Conservation (phyloP, 2,888 invertebrate species). For the Calliscelio sp. region DNA sequence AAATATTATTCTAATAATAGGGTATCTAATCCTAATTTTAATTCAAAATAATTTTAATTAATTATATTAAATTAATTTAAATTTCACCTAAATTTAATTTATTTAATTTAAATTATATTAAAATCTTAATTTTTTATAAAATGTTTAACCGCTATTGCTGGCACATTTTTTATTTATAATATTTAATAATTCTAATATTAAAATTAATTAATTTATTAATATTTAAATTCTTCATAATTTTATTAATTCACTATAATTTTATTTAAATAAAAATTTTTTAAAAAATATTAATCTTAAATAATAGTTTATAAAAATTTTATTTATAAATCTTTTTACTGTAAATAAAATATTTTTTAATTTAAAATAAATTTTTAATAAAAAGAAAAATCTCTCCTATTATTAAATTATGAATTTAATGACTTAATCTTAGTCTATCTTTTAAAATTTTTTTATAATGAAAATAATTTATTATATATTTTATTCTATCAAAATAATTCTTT, state of each 20-base stretch:
- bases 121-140: constrained; percentile 89
- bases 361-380: constrained; percentile 30
- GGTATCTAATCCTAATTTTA: constrained; percentile 86
- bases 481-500: too few species aligned
- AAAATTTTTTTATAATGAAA: constrained; percentile 81
- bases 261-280: constrained; percentile 71
- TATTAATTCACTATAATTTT: constrained; percentile 86
- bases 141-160: constrained; percentile 85
- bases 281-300: constrained; percentile 78
- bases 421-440: constrained; percentile 66
- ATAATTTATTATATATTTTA: too few species aligned
- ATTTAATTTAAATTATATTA: constrained; percentile 78
- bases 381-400: constrained; percentile 51
- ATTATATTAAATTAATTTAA: constrained; percentile 86
- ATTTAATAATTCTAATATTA: too few species aligned
- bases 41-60: constrained; percentile 64
- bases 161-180: constrained; percentile 86
- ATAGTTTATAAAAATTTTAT: constrained; percentile 75
- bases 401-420: constrained; percentile 62
- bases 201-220: constrained; percentile 87
- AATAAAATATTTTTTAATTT: constrained; percentile 5
- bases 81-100: constrained; percentile 81
- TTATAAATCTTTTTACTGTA: constrained; percentile 43
- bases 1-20: constrained; percentile 87
- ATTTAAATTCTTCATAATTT: constrained; percentile 88